Evolutionary conservation across 2,113 vertebrate genomes (phyloP).

Genomic region (Butorides virescens): DNA sequence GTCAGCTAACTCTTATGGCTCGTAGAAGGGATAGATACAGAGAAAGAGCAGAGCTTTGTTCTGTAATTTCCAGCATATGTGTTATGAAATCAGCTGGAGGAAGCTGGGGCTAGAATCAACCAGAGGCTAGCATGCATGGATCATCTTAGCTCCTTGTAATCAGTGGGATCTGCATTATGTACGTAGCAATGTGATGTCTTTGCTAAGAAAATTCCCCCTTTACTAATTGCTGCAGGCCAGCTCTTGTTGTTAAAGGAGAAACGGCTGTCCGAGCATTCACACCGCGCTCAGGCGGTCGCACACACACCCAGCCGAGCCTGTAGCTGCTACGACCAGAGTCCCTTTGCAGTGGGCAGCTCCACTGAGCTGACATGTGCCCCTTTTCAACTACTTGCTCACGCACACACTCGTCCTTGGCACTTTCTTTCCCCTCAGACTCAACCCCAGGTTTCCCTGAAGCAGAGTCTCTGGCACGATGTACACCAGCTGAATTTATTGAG

Average conservation of each 20-base stretch:
- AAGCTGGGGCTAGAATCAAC: neutral
- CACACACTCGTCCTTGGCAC: too few species aligned
- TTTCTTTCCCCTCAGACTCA: too few species aligned
- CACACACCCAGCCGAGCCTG: too few species aligned
- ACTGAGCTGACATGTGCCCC: too few species aligned
- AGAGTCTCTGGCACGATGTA: too few species aligned
- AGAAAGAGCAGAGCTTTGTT: neutral
- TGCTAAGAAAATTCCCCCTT: neutral
- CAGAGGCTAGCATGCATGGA: rapidly evolving
- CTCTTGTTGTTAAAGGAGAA: neutral
- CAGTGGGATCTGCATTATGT: neutral
- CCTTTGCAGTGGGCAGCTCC: too few species aligned
- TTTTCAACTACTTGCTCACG: too few species aligned
- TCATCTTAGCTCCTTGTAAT: neutral
- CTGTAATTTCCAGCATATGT: rapidly evolving
- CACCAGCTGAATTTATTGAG: too few species aligned
- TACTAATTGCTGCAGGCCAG: neutral
- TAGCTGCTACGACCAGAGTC: too few species aligned
- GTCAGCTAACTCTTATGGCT: neutral
- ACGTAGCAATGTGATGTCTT: neutral
- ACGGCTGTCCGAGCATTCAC: too few species aligned
- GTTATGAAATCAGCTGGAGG: neutral
- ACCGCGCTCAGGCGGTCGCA: too few species aligned
- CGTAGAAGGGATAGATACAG: neutral
- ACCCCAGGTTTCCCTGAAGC: too few species aligned